Conservation (phyloP, 2,797 vertebrate genomes). For the Prunella strophiata region DNA sequence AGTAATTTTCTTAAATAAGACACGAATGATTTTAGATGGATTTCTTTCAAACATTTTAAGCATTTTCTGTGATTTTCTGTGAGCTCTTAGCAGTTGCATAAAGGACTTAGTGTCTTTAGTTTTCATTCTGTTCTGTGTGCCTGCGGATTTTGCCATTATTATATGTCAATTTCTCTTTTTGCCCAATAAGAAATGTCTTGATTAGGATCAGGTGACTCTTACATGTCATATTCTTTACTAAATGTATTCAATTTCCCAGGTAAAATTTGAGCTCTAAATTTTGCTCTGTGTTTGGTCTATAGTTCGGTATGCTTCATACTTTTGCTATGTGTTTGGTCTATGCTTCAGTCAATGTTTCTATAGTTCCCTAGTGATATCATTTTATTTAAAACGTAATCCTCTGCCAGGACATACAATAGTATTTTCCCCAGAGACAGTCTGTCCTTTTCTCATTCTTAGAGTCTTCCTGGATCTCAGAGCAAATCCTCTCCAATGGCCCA, state of each 20-base stretch:
- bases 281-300: not conserved
- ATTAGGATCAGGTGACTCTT: not conserved
- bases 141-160: not conserved
- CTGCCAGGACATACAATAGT: not conserved
- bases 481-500: not conserved
- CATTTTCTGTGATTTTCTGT: not conserved
- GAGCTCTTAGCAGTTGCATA: not conserved
- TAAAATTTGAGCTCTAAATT: not conserved
- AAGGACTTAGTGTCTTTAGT: not conserved
- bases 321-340: not conserved
- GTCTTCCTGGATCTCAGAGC: not conserved
- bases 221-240: not conserved
- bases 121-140: not conserved
- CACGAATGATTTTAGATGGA: not conserved
- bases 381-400: constrained; percentile 7
- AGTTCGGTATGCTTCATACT: not conserved
- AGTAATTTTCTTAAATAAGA: not conserved
- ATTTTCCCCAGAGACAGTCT: not conserved
- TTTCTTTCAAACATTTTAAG: not conserved
- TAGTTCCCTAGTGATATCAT: not conserved
- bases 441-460: not conserved
- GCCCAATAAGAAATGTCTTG: not conserved
- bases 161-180: not conserved
- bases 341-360: not conserved
- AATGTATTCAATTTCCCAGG: not conserved